Evolutionary conservation across 1,140 invertebrate species (phyloP).

Genomic region (Centruroides sculpturatus): DNA sequence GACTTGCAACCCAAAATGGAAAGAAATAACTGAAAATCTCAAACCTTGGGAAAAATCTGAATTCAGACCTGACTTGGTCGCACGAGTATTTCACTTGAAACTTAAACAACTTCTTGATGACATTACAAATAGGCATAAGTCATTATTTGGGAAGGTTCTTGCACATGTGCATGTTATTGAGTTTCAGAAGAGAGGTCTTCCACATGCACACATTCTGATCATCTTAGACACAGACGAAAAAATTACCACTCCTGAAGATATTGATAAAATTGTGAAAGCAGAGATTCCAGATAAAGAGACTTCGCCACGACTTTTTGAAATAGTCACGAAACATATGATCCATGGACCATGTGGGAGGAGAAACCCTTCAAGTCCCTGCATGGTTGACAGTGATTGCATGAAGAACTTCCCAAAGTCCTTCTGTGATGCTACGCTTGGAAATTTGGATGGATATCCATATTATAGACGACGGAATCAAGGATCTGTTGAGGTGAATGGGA

Average conservation of each 20-base stretch:
- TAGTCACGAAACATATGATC: too few relatives aligned
- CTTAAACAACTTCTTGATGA: slow-evolving; percentile 20
- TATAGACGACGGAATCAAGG: slow-evolving; percentile 12
- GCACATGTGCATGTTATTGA: slow-evolving; percentile 24
- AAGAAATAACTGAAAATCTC: slow-evolving; percentile 27
- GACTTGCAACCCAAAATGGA: slow-evolving; percentile 36
- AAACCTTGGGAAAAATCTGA: slow-evolving; percentile 18
- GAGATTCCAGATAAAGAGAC: slow-evolving; percentile 17
- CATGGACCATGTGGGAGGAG: slow-evolving; percentile 28
- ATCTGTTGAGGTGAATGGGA: too few relatives aligned
- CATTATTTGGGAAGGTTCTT: slow-evolving; percentile 4
- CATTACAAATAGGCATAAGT: slow-evolving; percentile 16
- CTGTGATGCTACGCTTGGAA: background rate
- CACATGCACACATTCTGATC: slow-evolving; percentile 29
- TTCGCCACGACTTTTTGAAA: slow-evolving; percentile 27
- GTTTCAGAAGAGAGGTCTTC: slow-evolving; percentile 33
- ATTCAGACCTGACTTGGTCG: slow-evolving; percentile 28
- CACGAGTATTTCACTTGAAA: too few relatives aligned
- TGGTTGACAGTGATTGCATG: slow-evolving; percentile 9
- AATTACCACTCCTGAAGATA: background rate
- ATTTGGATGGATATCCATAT: slow-evolving; percentile 9
- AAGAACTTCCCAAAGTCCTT: slow-evolving; percentile 11
- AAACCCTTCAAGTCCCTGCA: slow-evolving; percentile 12
- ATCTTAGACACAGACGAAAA: slow-evolving; percentile 4
- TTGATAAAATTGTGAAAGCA: slow-evolving; percentile 13